A percentile compares a stretch with the other conserved stretches of the same genome.
Conservation (phyloP, 2,113 vertebrate species). For the Microcebus griseorufus region DNA sequence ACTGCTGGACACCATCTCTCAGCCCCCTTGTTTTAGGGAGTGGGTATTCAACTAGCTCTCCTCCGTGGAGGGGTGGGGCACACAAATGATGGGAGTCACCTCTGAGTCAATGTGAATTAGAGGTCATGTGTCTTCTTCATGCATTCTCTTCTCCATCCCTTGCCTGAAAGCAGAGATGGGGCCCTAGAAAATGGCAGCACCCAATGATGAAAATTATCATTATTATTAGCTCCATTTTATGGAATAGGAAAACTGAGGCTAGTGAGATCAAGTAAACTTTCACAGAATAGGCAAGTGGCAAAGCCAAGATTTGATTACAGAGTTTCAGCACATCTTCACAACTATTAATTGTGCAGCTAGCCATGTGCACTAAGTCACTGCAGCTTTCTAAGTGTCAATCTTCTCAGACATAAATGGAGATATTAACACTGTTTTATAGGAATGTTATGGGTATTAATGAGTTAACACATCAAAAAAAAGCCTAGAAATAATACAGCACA, state of each 20-base stretch:
- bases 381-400: not conserved
- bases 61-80: not conserved
- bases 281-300: not conserved
- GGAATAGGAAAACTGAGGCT: not conserved
- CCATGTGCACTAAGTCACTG: not conserved
- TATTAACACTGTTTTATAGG: not conserved
- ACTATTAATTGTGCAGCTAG: not conserved
- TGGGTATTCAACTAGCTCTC: not conserved
- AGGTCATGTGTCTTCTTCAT: fast-evolving
- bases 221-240: not conserved
- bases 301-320: not conserved
- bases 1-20: not conserved
- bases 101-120: not conserved
- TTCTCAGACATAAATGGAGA: not conserved
- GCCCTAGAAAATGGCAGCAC: not conserved
- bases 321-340: not conserved
- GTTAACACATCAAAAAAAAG: not conserved
- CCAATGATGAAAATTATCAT: not conserved
- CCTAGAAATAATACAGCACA: not conserved
- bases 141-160: not conserved
- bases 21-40: not conserved
- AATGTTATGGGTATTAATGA: not conserved
- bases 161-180: not conserved
- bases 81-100: not conserved
- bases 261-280: not conserved